Evolutionary conservation across 2,113 vertebrate species (phyloP).

Genomic region (Brienomyrus brachyistius): DNA sequence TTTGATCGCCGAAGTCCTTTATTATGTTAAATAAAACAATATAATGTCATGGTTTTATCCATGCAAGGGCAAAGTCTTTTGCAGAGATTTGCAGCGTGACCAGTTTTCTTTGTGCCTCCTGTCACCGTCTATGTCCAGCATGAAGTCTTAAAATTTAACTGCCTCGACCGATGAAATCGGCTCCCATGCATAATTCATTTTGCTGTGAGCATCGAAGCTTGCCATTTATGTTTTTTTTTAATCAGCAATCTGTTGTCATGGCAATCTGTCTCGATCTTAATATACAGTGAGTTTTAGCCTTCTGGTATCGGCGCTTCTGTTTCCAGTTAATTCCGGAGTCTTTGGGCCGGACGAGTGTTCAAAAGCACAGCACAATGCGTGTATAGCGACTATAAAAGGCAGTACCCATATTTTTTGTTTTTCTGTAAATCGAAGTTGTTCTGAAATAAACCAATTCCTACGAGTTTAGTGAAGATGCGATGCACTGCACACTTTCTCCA

Average conservation of each 20-base stretch:
- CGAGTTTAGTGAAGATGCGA: background rate
- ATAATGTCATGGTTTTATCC: background rate
- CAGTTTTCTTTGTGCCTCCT: background rate
- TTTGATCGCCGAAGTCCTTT: background rate
- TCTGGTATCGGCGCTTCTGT: background rate
- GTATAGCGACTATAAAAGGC: background rate
- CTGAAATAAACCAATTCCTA: background rate
- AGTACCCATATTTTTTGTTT: background rate
- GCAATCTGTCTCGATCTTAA: constrained; percentile 1
- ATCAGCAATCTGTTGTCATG: constrained; percentile 15
- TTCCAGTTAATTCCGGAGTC: background rate
- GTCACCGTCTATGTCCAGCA: background rate
- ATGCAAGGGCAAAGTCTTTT: background rate
- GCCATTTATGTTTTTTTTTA: background rate
- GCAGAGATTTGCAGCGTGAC: background rate
- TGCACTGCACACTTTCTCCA: background rate
- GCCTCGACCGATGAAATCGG: background rate
- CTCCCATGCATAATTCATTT: background rate
- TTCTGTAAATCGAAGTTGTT: background rate
- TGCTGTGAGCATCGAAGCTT: background rate
- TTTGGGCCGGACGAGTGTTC: background rate
- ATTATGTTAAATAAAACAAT: constrained; percentile 6
- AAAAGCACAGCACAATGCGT: background rate
- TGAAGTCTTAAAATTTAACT: background rate
- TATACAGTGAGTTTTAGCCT: constrained; percentile 3